These are phyloP conservation scores for Drosophila seclusa DNA, from an alignment of 2,888 invertebrate species.

Conservation along the genomic window DNA sequence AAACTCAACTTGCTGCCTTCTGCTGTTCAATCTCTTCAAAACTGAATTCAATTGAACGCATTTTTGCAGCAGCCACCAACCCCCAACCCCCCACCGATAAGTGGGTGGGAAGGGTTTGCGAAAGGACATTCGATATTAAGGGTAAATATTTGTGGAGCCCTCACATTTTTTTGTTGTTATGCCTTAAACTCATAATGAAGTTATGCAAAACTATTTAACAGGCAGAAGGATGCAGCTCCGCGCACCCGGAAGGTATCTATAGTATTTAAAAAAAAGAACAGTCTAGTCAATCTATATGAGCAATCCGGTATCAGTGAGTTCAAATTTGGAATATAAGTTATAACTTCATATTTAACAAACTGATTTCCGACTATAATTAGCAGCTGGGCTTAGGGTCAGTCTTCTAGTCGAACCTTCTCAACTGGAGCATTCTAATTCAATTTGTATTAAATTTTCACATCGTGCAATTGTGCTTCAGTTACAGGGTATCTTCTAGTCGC, in stretches of 20 bases:
- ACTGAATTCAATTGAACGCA: constrained; percentile 69
- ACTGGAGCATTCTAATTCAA: neutral
- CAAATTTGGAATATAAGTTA: neutral
- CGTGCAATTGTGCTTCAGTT: neutral
- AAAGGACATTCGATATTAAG: constrained; percentile 43
- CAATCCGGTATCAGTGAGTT: neutral
- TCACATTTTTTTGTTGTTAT: neutral
- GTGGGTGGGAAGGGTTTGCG: neutral
- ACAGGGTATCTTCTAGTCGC: neutral
- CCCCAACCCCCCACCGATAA: neutral
- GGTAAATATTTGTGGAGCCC: constrained; percentile 55
- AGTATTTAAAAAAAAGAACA: neutral
- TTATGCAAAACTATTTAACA: neutral
- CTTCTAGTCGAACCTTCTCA: neutral
- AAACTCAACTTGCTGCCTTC: constrained; percentile 34
- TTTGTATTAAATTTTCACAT: neutral
- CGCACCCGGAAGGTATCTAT: neutral
- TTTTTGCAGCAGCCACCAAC: constrained; percentile 28
- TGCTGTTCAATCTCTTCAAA: constrained; percentile 44
- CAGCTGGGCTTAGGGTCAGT: neutral
- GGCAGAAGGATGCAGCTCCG: neutral
- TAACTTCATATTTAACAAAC: neutral
- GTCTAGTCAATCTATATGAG: neutral
- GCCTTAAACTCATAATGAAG: neutral
- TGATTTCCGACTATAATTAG: neutral